phyloP scores from a whole-genome alignment of 2,113 vertebrate species.

The Dissostichus mawsoni region DNA sequence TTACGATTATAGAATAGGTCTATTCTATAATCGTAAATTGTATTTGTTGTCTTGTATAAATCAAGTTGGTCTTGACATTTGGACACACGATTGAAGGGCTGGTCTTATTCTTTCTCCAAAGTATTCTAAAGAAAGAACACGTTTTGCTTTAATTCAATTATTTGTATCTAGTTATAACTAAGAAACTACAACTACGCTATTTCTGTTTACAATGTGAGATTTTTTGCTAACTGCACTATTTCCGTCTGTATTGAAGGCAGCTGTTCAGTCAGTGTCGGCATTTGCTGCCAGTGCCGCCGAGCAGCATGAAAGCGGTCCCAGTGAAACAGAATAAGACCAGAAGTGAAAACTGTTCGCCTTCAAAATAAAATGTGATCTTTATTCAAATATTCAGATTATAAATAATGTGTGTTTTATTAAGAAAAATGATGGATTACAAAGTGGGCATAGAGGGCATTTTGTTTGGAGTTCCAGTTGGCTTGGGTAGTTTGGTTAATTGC shows the following conservation, averaged over 20 bases:
- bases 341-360: slow-evolving; percentile 3
- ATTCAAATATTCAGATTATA: neutral
- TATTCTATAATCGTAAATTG: neutral
- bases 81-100: neutral
- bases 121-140: neutral
- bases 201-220: neutral
- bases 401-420: neutral
- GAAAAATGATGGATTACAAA: neutral
- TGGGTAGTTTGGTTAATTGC: neutral
- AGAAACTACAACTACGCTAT: neutral
- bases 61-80: neutral
- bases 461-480: neutral
- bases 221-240: slow-evolving; percentile 2
- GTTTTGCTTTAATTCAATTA: neutral
- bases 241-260: slow-evolving; percentile 15
- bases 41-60: neutral
- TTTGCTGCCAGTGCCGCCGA: slow-evolving; percentile 9
- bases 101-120: neutral
- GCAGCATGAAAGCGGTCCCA: neutral
- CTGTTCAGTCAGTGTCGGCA: slow-evolving; percentile 19
- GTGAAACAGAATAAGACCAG: neutral
- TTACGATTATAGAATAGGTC: no score
- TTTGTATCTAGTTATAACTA: neutral
- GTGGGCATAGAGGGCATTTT: neutral
- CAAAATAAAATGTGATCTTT: slow-evolving; percentile 25